Evolutionary conservation across 2,888 invertebrate genomes (phyloP).

Genomic region (Abrostola triplasia): DNA sequence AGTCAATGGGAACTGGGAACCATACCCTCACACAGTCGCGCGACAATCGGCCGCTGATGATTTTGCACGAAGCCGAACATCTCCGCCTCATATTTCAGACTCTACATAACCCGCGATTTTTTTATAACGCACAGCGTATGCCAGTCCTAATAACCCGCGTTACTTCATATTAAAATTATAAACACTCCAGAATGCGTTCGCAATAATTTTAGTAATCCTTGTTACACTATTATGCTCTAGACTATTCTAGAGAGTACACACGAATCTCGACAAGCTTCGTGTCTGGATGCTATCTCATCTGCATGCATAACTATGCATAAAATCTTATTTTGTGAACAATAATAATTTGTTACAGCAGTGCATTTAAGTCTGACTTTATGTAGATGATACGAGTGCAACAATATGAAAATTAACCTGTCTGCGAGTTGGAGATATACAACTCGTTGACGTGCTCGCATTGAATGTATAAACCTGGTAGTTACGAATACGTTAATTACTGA

Average conservation of each 20-base stretch:
- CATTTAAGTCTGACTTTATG: conserved; percentile 39
- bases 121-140: too few species aligned
- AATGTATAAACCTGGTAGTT: conserved; percentile 14
- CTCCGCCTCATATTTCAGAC: conserved; percentile 35
- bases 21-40: conserved; percentile 27
- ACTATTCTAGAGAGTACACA: conserved; percentile 28
- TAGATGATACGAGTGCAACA: conserved; percentile 41
- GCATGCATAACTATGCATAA: conserved; percentile 56
- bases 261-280: conserved; percentile 37
- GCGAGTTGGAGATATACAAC: conserved; percentile 26
- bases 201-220: conserved; percentile 42
- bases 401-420: conserved; percentile 50
- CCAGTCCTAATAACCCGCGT: too few species aligned
- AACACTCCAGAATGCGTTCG: conserved; percentile 19
- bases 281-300: conserved; percentile 50
- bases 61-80: conserved; percentile 43
- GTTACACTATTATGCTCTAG: neutral
- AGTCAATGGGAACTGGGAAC: conserved; percentile 15
- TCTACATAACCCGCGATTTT: too few species aligned
- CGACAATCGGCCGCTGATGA: conserved; percentile 40
- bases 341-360: conserved; percentile 46
- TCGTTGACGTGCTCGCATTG: conserved; percentile 21
- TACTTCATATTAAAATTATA: conserved; percentile 15
- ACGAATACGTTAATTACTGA: conserved; percentile 30
- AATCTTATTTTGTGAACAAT: conserved; percentile 57